Evolutionary conservation across 2,888 invertebrate genomes (phyloP).

Genomic region (Philopedon plagiatum): DNA sequence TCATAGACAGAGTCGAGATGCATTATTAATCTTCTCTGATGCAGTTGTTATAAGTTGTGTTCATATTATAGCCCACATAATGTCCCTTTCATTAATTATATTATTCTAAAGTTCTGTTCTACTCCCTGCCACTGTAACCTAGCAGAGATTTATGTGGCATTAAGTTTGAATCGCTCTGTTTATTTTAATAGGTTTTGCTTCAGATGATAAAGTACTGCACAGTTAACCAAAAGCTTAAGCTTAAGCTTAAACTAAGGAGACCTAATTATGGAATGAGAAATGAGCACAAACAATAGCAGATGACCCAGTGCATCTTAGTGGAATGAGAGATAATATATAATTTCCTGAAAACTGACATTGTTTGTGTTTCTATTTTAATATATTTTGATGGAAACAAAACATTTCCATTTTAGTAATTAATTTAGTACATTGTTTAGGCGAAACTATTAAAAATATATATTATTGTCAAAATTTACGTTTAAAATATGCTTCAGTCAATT

Average conservation of each 20-base stretch:
- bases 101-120: no score
- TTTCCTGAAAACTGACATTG: background rate
- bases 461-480: no score
- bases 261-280: slow-evolving; percentile 14
- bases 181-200: background rate
- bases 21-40: no score
- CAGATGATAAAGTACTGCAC: slow-evolving; percentile 1
- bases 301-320: slow-evolving; percentile 18
- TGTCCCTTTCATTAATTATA: no score
- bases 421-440: no score
- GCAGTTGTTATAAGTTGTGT: no score
- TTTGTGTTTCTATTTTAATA: background rate
- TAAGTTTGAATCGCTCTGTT: slow-evolving; percentile 9
- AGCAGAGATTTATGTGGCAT: background rate
- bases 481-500: no score
- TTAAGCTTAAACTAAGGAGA: slow-evolving; percentile 6
- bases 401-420: no score
- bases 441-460: no score
- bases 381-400: background rate
- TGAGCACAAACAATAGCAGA: slow-evolving; percentile 5
- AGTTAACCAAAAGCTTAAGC: background rate
- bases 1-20: no score
- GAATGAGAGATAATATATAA: slow-evolving; percentile 24
- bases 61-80: no score
- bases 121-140: no score